phyloP scores from a whole-genome alignment of 2,888 invertebrate species.

The Agrilus biguttatus region DNA sequence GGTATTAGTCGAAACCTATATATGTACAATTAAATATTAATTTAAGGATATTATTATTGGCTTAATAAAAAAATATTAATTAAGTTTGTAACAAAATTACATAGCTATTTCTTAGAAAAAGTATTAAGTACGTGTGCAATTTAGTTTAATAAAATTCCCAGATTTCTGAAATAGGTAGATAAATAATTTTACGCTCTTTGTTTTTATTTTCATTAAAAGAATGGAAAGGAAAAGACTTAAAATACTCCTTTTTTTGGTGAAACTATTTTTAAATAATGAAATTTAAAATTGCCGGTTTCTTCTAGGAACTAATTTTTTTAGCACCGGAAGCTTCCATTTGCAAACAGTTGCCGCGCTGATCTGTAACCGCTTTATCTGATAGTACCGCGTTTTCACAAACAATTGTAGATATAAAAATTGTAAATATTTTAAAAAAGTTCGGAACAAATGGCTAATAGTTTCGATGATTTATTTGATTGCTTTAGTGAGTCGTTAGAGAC shows the following conservation, averaged over 20 bases:
- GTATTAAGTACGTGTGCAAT: not conserved
- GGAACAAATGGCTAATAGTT: slow-evolving; percentile 23
- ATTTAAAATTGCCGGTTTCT: too few relatives aligned
- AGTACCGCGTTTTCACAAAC: too few relatives aligned
- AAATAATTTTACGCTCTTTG: not conserved
- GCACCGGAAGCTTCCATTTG: too few relatives aligned
- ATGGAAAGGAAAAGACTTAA: too few relatives aligned
- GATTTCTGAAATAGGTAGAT: not conserved
- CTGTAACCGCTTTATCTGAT: too few relatives aligned
- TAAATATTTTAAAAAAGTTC: not conserved
- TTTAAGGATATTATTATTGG: not conserved
- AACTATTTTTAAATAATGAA: too few relatives aligned
- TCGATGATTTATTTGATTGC: slow-evolving; percentile 30
- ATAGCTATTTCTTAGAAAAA: not conserved
- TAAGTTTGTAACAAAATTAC: not conserved
- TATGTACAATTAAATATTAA: not conserved
- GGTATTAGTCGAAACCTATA: not conserved
- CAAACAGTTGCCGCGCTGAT: too few relatives aligned
- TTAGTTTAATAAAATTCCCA: not conserved
- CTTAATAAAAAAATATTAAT: not conserved
- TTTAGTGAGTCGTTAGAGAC: slow-evolving; percentile 21
- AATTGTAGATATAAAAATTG: too few relatives aligned
- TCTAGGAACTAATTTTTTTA: too few relatives aligned
- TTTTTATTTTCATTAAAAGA: not conserved
- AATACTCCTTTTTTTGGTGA: too few relatives aligned